phyloP scores from a whole-genome alignment of 2,113 vertebrate genomes.

The Merops nubicus region DNA sequence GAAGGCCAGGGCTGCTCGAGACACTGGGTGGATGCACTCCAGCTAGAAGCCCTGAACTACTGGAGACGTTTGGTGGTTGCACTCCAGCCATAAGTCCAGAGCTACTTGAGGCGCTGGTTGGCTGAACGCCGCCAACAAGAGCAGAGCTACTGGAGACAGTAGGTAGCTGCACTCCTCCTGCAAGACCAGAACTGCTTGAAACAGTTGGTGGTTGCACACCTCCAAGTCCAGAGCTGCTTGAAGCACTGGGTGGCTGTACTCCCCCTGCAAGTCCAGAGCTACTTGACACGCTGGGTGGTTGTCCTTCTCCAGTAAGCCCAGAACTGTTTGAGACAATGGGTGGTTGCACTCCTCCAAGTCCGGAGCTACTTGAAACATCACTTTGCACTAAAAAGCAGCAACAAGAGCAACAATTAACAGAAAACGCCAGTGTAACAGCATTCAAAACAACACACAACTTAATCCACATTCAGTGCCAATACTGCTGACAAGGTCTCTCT shows the following conservation, averaged over 20 bases:
- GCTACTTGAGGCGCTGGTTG: constrained; percentile 63
- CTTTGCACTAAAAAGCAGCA: constrained; percentile 84
- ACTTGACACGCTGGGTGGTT: constrained; percentile 70
- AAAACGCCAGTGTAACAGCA: not conserved
- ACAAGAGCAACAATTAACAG: constrained; percentile 13
- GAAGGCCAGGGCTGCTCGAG: constrained; percentile 82
- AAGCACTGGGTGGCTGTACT: constrained; percentile 81
- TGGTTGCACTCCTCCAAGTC: constrained; percentile 87
- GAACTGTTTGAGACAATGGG: constrained; percentile 75
- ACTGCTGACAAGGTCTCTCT: not conserved
- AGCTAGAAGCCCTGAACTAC: constrained; percentile 72
- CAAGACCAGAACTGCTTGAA: constrained; percentile 74
- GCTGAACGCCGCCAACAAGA: constrained; percentile 73
- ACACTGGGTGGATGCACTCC: constrained; percentile 74
- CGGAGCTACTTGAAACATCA: constrained; percentile 80
- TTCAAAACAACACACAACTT: not conserved
- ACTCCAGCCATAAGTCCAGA: constrained; percentile 85
- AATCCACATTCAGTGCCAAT: not conserved
- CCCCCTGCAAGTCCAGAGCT: constrained; percentile 84
- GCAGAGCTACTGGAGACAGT: constrained; percentile 72
- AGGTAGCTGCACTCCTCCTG: constrained; percentile 77
- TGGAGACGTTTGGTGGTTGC: constrained; percentile 81
- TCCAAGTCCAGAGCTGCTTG: constrained; percentile 70
- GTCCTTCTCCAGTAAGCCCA: constrained; percentile 72
- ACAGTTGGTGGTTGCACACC: constrained; percentile 71